Evolutionary conservation across 2,113 vertebrate species (phyloP).

Genomic region (Oxygymnocypris stewartii): DNA sequence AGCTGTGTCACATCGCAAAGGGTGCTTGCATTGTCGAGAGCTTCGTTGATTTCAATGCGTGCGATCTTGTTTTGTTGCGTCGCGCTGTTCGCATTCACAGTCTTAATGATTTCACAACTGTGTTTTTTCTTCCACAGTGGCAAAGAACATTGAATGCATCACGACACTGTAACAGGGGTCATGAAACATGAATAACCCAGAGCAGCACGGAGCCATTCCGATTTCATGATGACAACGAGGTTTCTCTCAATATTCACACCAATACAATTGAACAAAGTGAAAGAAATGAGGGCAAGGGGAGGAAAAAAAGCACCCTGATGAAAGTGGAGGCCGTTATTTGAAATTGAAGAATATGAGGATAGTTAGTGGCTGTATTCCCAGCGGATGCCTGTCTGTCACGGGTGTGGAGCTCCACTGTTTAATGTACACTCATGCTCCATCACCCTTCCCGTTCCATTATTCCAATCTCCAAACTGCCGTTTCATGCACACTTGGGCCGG

Average conservation of each 20-base stretch:
- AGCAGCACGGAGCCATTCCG: slow-evolving; percentile 47
- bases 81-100: not conserved
- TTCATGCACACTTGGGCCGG: slow-evolving; percentile 92
- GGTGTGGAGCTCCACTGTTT: slow-evolving; percentile 93
- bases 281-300: slow-evolving; percentile 22
- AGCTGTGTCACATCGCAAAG: slow-evolving; percentile 6
- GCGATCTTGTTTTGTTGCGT: not conserved
- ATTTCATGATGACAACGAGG: slow-evolving; percentile 31
- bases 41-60: slow-evolving; percentile 4
- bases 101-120: slow-evolving; percentile 29
- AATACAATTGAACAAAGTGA: slow-evolving; percentile 70
- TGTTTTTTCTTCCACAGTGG: slow-evolving; percentile 18
- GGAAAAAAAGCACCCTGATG: slow-evolving; percentile 69
- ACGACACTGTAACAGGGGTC: slow-evolving; percentile 51
- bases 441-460: slow-evolving; percentile 93
- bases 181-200: slow-evolving; percentile 56
- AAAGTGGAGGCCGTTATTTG: slow-evolving; percentile 87
- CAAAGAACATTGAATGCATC: slow-evolving; percentile 42
- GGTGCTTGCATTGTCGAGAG: not conserved
- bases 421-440: slow-evolving; percentile 99
- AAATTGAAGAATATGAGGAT: slow-evolving; percentile 97
- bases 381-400: slow-evolving; percentile 86
- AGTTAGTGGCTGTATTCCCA: slow-evolving; percentile 97
- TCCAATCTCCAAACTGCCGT: slow-evolving; percentile 91
- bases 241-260: slow-evolving; percentile 51